Base-by-base conservation (phyloP, 2,113 vertebrate species). In the Herpailurus yagouaroundi region DNA sequence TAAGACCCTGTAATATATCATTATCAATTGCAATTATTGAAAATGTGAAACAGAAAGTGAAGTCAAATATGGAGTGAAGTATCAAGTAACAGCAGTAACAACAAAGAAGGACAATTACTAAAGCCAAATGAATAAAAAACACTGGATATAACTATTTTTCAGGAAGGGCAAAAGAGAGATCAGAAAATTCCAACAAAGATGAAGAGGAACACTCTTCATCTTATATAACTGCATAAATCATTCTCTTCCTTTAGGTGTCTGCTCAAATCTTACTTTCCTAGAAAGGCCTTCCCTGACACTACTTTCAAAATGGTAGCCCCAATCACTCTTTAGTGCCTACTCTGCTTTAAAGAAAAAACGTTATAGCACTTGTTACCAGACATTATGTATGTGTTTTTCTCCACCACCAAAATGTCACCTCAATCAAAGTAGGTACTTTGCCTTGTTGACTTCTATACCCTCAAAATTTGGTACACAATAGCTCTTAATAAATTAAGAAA, bases 1-100 rank as follows among this genome's bases (percentile, higher is more conserved):
- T 71, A 93, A 45, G 52, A 55, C 45, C 36, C 87, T 82, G 3
- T 73, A 81, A 87, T 74, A 25, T 12, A 48, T 74, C 15, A 57
- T 84, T 36, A 92, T 92, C 68, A 86, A 86, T 27, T 81, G 66
- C 69, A 96, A 93, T 91, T 91, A 55, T 55, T 93, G 13, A 84
- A 91, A 96, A 52, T 8, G 9, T 88, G 27, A 64, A 82, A 69
- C 7, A 94, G 50, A 85, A 76, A 36, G 36, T 79, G 33, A 95
- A 92, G 2, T 93, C 71, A 94, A 77, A 69, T 83, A 64, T 33
- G 27, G 74, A 91, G 95, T 82, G n/a, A 85, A 89, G 19, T 45
- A 82, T 45, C 52, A 63, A 88, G 77, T 69, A 79, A 74, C 1
- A 94, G 21, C 52, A 96, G 55, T 69, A 69, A 89, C 29, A 15